A percentile compares a stretch with the other conserved stretches of the same genome.
Conservation (phyloP, 2,888 invertebrate species). For the Aphrophora alni region DNA sequence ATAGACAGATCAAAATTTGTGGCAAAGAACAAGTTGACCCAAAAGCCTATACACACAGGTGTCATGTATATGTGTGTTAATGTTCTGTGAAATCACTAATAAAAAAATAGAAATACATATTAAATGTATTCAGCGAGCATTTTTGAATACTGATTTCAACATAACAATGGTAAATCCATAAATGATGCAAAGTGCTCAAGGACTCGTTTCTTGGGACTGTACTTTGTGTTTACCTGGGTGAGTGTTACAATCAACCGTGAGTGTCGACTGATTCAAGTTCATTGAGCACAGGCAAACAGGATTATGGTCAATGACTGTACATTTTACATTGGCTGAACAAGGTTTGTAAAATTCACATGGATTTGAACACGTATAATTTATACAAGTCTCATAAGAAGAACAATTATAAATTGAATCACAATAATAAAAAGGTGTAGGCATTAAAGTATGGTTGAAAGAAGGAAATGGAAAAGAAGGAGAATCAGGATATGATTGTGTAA, state of each 20-base stretch:
- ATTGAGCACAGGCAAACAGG: constrained; percentile 64
- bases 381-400: constrained; percentile 59
- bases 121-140: constrained; percentile 2
- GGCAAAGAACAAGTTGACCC: constrained; percentile 6
- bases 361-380: constrained; percentile 60
- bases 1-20: not conserved
- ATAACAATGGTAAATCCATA: not conserved
- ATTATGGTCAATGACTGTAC: constrained; percentile 62
- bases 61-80: constrained; percentile 36
- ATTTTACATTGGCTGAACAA: constrained; percentile 58
- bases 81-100: constrained; percentile 25
- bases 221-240: constrained; percentile 65
- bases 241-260: constrained; percentile 62
- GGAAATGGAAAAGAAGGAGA: not conserved
- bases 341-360: constrained; percentile 62
- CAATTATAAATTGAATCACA: constrained; percentile 56
- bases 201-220: constrained; percentile 22
- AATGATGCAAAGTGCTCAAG: constrained; percentile 19
- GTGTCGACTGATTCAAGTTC: constrained; percentile 55
- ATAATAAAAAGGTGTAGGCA: not conserved
- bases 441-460: not conserved
- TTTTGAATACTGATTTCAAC: not conserved
- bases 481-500: not conserved
- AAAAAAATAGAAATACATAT: not conserved
- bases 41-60: constrained; percentile 30